Conservation (phyloP, 2,797 vertebrate genomes). For the Sebastes dallii region DNA sequence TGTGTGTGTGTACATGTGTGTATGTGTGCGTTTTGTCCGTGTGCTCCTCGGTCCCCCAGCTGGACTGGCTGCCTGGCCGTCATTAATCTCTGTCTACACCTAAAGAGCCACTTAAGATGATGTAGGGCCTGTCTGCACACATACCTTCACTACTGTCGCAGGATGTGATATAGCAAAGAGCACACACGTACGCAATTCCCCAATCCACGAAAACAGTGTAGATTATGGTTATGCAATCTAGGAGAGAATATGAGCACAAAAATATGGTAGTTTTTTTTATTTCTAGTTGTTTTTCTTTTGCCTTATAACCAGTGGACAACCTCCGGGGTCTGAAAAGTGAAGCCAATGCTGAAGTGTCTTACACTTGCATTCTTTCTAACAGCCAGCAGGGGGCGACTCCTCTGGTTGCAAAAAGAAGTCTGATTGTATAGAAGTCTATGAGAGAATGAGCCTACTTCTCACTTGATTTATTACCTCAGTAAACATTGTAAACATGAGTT, state of each 20-base stretch:
- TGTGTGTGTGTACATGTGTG: constrained; percentile 13
- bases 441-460: too few relatives aligned
- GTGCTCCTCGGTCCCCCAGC: constrained; percentile 80
- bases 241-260: background rate
- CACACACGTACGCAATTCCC: constrained; percentile 32
- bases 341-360: too few relatives aligned
- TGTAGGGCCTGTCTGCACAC: constrained; percentile 82
- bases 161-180: constrained; percentile 58
- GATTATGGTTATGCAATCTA: constrained; percentile 11
- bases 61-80: constrained; percentile 75
- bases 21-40: constrained; percentile 58
- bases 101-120: constrained; percentile 89
- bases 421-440: too few relatives aligned
- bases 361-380: too few relatives aligned
- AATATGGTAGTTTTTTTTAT: background rate
- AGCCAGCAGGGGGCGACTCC: too few relatives aligned
- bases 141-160: constrained; percentile 82
- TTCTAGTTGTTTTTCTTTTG: background rate
- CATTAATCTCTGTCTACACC: constrained; percentile 86
- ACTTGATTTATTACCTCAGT: too few relatives aligned
- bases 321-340: too few relatives aligned
- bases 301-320: background rate
- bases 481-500: too few relatives aligned
- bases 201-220: background rate
- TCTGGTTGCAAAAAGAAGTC: too few relatives aligned